Evolutionary conservation across 2,888 invertebrate species (phyloP).

Genomic region (Netelia fuscicornis): DNA sequence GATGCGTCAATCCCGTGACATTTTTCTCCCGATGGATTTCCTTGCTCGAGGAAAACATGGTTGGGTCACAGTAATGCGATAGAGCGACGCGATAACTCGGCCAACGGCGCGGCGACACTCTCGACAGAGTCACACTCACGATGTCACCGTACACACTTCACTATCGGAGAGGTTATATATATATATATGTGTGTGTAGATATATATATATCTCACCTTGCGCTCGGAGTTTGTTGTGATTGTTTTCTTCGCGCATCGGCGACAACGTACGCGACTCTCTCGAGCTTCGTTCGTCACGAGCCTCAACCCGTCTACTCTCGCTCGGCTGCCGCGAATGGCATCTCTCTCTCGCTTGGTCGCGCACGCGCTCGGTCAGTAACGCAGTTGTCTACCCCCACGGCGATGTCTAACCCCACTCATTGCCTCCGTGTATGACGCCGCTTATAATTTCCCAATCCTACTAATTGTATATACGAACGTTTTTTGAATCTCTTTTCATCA

Average conservation of each 20-base stretch:
- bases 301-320: constrained; percentile 8
- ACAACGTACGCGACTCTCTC: constrained; percentile 19
- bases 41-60: constrained; percentile 52
- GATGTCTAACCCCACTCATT: no score
- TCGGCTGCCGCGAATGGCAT: neutral
- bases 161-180: constrained; percentile 1
- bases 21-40: constrained; percentile 44
- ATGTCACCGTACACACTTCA: constrained; percentile 22
- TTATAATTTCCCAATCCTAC: no score
- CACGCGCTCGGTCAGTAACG: constrained; percentile 32
- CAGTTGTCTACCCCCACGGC: neutral
- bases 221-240: constrained; percentile 63
- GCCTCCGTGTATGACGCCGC: no score
- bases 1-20: constrained; percentile 40
- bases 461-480: no score
- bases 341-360: neutral
- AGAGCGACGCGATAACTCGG: constrained; percentile 37
- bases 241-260: constrained; percentile 51
- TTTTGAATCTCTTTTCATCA: no score
- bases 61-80: constrained; percentile 10
- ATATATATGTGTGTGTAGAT: neutral
- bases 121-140: constrained; percentile 35
- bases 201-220: constrained; percentile 20
- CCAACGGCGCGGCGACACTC: constrained; percentile 47
- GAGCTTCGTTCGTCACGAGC: constrained; percentile 33